Evolutionary conservation across 2,888 invertebrate genomes (phyloP).

Genomic region (Drosophila parthenogenetica): DNA sequence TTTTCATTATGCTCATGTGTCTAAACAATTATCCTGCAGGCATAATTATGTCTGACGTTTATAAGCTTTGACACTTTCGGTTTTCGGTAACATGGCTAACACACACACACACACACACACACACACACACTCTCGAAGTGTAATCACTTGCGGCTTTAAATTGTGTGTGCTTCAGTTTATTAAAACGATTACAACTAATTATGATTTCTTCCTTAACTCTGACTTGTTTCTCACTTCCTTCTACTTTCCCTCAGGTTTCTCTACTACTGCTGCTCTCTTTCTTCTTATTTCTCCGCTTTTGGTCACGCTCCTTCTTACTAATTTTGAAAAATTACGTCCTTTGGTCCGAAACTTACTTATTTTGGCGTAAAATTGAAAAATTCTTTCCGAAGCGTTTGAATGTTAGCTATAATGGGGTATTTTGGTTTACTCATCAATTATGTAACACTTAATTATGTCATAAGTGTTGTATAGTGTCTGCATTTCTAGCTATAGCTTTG

Average conservation of each 20-base stretch:
- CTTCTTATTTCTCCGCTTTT: not conserved
- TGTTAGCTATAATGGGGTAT: slow-evolving; percentile 4
- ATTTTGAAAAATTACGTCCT: slow-evolving; percentile 78
- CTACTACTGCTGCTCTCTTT: not conserved
- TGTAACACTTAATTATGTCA: not conserved
- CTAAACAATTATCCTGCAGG: slow-evolving; percentile 81
- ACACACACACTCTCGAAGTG: slow-evolving; percentile 3
- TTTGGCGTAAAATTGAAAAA: slow-evolving; percentile 85
- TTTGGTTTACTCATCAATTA: not conserved
- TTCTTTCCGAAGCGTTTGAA: slow-evolving; percentile 78
- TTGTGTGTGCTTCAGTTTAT: slow-evolving; percentile 33
- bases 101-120: slow-evolving; percentile 32
- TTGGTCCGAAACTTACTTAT: slow-evolving; percentile 77
- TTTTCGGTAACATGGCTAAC: slow-evolving; percentile 69
- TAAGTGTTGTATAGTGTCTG: not conserved
- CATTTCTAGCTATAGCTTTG: no score
- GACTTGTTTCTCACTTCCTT: not conserved
- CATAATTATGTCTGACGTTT: slow-evolving; percentile 82
- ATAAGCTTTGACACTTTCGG: slow-evolving; percentile 82
- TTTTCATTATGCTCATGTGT: slow-evolving; percentile 82
- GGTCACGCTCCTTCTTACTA: not conserved
- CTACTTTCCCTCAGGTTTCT: not conserved
- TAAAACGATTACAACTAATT: slow-evolving; percentile 66
- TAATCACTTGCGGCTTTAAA: slow-evolving; percentile 20
- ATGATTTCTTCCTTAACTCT: not conserved